phyloP scores from a whole-genome alignment of 2,888 invertebrate genomes.

The Aleiodes testaceus region DNA sequence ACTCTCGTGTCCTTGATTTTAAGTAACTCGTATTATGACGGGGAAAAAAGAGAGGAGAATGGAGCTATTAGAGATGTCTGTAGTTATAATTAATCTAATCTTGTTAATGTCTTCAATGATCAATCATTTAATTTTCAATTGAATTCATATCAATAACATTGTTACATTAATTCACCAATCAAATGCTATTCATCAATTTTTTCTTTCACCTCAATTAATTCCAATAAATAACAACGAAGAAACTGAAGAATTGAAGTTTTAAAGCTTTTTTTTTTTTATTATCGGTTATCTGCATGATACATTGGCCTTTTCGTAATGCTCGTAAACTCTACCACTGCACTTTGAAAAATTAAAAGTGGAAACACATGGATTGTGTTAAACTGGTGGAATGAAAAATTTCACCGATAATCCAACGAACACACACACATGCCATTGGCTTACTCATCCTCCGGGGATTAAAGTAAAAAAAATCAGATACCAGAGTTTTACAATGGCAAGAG shows the following conservation, averaged over 20 bases:
- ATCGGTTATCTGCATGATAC: slow-evolving; percentile 16
- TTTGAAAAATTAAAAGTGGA: slow-evolving; percentile 17
- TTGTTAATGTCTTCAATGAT: background rate
- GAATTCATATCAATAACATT: background rate
- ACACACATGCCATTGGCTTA: slow-evolving; percentile 36
- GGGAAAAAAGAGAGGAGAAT: background rate
- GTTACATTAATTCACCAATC: background rate
- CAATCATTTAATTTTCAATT: background rate
- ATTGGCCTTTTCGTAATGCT: background rate
- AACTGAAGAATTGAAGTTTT: background rate
- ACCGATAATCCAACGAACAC: slow-evolving; percentile 30
- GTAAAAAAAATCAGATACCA: slow-evolving; percentile 10
- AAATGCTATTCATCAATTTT: background rate
- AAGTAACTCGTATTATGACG: background rate
- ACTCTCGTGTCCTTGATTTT: slow-evolving; percentile 21
- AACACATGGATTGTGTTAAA: background rate
- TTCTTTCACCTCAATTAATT: too few relatives aligned
- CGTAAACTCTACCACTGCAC: background rate
- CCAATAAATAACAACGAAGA: slow-evolving; percentile 10
- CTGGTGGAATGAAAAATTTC: slow-evolving; percentile 16
- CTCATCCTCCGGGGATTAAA: slow-evolving; percentile 16
- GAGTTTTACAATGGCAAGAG: slow-evolving; percentile 36
- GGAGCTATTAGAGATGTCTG: background rate
- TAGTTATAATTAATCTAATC: slow-evolving; percentile 7
- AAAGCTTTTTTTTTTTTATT: background rate